phyloP scores from a whole-genome alignment of 1,140 invertebrate species.

The Trachelipus rathkii region DNA sequence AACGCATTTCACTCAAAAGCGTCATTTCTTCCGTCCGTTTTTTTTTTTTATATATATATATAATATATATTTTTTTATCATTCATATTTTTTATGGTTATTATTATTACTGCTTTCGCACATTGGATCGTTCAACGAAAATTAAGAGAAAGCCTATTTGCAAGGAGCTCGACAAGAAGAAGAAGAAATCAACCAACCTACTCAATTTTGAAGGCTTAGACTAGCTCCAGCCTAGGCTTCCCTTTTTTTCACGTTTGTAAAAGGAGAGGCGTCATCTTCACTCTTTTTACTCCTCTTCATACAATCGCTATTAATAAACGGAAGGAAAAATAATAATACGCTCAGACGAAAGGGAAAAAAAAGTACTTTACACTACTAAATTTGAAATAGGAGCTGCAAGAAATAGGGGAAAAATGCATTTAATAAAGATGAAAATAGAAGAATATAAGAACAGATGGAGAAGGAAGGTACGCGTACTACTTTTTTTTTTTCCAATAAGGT shows the following conservation, averaged over 20 bases:
- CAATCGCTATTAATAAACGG: not conserved
- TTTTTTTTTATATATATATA: not conserved
- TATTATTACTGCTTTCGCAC: too few species aligned
- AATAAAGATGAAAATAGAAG: not conserved
- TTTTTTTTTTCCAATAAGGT: constrained; percentile 3
- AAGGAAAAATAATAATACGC: too few species aligned
- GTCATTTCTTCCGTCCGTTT: not conserved
- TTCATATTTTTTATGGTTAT: too few species aligned
- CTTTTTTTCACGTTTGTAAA: not conserved
- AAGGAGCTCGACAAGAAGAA: not conserved
- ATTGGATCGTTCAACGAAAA: too few species aligned
- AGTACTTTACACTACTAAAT: not conserved
- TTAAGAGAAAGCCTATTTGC: too few species aligned
- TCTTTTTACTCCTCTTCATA: not conserved
- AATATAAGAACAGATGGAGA: not conserved
- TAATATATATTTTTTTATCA: too few species aligned
- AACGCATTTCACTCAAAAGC: too few species aligned
- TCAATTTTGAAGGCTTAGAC: not conserved
- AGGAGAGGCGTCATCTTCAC: not conserved
- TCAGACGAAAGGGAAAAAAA: not conserved
- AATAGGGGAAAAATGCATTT: not conserved
- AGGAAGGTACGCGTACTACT: not conserved
- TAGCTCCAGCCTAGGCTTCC: not conserved
- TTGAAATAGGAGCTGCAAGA: not conserved
- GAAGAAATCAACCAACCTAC: not conserved